Evolutionary conservation across 2,888 invertebrate genomes (phyloP).

Genomic region (Eristalis arbustorum): DNA sequence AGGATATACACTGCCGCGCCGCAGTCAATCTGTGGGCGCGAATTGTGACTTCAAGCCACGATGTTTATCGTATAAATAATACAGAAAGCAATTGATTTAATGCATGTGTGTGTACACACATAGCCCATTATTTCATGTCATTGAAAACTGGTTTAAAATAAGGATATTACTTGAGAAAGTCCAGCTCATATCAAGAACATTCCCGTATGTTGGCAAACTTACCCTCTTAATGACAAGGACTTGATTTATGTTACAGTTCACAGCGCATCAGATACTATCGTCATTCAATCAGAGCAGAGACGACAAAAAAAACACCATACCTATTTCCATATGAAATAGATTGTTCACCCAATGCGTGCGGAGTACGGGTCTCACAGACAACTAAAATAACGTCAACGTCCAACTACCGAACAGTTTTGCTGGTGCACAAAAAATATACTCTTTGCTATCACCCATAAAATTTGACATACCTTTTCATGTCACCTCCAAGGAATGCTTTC

Average conservation of each 20-base stretch:
- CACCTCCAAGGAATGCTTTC: constrained; percentile 65
- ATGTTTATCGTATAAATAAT: constrained; percentile 7
- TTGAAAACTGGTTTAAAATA: too few species aligned
- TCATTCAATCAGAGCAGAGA: constrained; percentile 35
- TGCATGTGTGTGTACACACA: not conserved
- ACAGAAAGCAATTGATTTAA: not conserved
- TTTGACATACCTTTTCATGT: constrained; percentile 69
- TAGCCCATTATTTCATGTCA: too few species aligned
- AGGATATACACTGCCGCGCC: not conserved
- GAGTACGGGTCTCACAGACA: not conserved
- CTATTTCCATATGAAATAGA: constrained; percentile 47
- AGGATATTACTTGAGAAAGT: too few species aligned
- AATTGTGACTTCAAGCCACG: not conserved
- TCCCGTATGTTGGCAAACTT: not conserved
- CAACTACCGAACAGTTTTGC: constrained; percentile 46
- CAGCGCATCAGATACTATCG: constrained; percentile 24
- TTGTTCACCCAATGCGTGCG: not conserved
- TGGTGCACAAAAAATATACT: constrained; percentile 23
- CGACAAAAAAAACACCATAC: constrained; percentile 28
- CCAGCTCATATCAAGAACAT: too few species aligned
- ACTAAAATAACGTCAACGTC: constrained; percentile 20
- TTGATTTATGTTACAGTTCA: constrained; percentile 36
- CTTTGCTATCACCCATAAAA: constrained; percentile 64
- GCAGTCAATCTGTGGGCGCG: not conserved
- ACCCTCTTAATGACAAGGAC: constrained; percentile 7